These are phyloP conservation scores for Esox masquinongy DNA, from an alignment of 2,797 vertebrate genomes.

Conservation along the genomic window DNA sequence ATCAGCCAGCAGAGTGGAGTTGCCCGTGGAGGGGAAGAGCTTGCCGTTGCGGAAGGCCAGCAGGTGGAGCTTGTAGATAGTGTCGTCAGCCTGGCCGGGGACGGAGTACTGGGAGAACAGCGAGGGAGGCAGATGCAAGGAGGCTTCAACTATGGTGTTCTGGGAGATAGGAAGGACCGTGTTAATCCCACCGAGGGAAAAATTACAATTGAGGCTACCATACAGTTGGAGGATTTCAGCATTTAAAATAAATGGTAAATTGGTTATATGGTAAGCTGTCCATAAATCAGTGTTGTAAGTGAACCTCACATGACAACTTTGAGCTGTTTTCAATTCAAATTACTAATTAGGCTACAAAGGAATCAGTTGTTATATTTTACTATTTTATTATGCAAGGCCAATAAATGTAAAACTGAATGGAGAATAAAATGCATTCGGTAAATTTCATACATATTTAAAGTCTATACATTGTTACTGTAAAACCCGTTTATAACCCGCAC, in stretches of 20 bases:
- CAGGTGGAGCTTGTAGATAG: conserved; percentile 88
- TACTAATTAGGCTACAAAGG: no score
- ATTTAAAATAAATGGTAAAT: neutral
- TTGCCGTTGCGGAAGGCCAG: conserved; percentile 96
- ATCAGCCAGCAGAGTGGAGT: conserved; percentile 86
- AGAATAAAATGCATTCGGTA: no score
- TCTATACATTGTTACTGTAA: no score
- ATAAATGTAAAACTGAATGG: no score
- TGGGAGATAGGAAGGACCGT: conserved; percentile 40
- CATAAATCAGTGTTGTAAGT: neutral
- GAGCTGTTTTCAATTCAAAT: no score
- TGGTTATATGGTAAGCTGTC: no score
- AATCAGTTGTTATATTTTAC: no score
- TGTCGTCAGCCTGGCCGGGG: conserved; percentile 79
- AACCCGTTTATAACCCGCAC: no score
- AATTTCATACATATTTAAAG: no score
- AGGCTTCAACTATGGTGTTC: conserved; percentile 92
- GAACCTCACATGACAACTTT: neutral
- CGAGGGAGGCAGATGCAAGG: conserved; percentile 91
- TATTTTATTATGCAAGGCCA: no score
- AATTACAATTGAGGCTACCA: no score
- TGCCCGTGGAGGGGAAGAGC: conserved; percentile 92
- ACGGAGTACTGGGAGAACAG: conserved; percentile 81
- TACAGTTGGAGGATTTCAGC: neutral
- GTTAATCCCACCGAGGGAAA: neutral